Evolutionary conservation across 2,888 invertebrate genomes (phyloP).

Genomic region (Notodromas monacha): DNA sequence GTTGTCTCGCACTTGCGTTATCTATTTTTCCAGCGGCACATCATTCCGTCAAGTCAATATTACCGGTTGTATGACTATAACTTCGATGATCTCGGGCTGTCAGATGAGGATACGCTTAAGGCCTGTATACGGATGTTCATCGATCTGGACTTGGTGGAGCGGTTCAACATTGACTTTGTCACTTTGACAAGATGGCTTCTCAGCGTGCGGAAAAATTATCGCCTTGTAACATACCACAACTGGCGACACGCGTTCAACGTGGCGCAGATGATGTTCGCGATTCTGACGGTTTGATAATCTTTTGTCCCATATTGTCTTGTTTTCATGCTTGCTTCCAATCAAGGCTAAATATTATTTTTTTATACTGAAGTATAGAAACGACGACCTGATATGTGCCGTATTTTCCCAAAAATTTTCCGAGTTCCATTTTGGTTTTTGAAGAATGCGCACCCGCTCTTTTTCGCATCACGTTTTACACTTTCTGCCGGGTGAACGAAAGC

Average conservation of each 20-base stretch:
- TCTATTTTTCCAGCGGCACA: conserved; percentile 28
- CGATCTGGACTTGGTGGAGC: conserved; percentile 64
- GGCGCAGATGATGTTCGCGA: conserved; percentile 44
- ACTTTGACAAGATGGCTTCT: conserved; percentile 64
- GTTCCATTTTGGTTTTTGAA: too few species aligned
- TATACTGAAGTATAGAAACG: too few species aligned
- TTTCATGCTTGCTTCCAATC: too few species aligned
- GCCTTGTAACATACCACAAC: conserved; percentile 51
- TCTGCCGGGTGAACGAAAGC: too few species aligned
- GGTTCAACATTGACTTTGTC: conserved; percentile 72
- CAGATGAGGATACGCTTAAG: conserved; percentile 56
- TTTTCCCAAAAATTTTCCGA: too few species aligned
- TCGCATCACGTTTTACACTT: too few species aligned
- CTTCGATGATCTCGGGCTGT: conserved; percentile 61
- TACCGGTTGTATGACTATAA: conserved; percentile 50
- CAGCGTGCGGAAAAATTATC: conserved; percentile 51
- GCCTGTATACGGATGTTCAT: conserved; percentile 41
- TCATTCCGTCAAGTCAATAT: conserved; percentile 53
- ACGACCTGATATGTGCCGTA: too few species aligned
- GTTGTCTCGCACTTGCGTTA: too few species aligned
- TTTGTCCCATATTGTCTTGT: too few species aligned
- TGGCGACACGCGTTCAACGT: conserved; percentile 64
- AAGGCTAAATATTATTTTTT: too few species aligned
- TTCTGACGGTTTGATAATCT: conserved; percentile 48
- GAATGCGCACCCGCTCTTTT: too few species aligned